Base-by-base conservation (phyloP, 2,888 invertebrate genomes). In the Anoplius nigerrimus region DNA sequence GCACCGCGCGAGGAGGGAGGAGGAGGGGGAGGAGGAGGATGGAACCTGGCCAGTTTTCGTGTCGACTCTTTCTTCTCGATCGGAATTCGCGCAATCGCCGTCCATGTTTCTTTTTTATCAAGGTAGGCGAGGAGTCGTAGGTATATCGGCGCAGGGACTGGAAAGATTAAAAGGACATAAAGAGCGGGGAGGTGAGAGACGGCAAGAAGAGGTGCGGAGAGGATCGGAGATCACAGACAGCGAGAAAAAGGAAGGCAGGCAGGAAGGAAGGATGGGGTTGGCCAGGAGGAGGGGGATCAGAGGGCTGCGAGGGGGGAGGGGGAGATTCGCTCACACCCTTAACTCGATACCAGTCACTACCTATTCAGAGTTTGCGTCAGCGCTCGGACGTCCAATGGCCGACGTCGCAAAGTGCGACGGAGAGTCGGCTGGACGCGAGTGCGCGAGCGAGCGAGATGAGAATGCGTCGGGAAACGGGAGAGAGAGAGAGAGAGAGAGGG, bases 351-450 rank as follows among this genome's bases (percentile, higher is more conserved):
- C 51, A 62, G 70, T 54, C 63, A 65, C 60, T 69, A 61, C 56
- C 64, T 70, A 68, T 72, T 71, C 71, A 51, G 53, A 62, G 67
- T 21, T 72, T 57, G 72, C 74, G 72, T 71, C 70, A 66, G 53
- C 66, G 65, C 46, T 67, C 20, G 74, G 54, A 68, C 66, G 72
- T 68, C 71, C 71, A 77, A 77, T 74, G 69, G 74, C 69, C 71
- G 75, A 66, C 71, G 65, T 43, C 61, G 54, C 58, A 42, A 60
- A 48, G 69, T 71, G 69, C 70, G 64, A 54, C 66, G 65, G 57
- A 68, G 69, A 66, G 57, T 20, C 45, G 57, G 20, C 18, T 42
- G 45, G 42, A 66, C 24, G 66, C 55, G 66, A 46, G 54, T 64
- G 60, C 66, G 56, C 53, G 70, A 46, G 51, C 54, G 61, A 60